phyloP scores from a whole-genome alignment of 92 coral and sea anemone genomes.

The Porites lobata region DNA sequence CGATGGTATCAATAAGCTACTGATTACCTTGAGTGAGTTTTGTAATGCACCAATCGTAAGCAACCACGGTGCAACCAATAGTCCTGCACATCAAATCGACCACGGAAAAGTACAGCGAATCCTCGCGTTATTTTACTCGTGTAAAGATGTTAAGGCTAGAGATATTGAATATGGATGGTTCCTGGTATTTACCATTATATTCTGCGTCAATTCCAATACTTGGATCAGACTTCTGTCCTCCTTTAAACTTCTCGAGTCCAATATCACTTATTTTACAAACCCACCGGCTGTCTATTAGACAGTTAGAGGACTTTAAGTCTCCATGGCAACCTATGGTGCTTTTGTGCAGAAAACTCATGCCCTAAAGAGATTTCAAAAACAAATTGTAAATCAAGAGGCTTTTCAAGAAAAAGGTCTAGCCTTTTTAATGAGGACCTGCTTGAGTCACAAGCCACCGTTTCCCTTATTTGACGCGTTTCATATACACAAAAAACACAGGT shows the following conservation, averaged over 20 bases:
- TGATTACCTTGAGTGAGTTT: no score
- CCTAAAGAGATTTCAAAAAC: constrained; percentile 53
- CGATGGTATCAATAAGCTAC: no score
- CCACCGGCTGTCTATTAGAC: constrained; percentile 97
- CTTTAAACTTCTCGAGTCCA: constrained; percentile 83
- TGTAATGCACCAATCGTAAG: no score
- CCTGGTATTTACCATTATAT: constrained; percentile 24
- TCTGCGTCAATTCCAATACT: constrained; percentile 75
- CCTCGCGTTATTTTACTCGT: no score
- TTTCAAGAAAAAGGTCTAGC: background rate
- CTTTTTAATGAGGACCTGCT: background rate
- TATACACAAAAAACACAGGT: no score
- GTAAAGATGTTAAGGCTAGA: no score
- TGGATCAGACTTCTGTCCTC: constrained; percentile 70
- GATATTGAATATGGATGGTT: no score
- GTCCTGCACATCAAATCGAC: no score
- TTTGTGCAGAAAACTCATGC: constrained; percentile 88
- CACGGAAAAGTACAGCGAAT: no score
- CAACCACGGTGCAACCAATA: no score
- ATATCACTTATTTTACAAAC: constrained; percentile 88
- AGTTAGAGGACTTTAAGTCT: constrained; percentile 84
- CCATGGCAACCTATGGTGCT: constrained; percentile 84
- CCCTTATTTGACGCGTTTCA: no score
- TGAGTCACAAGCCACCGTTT: no score
- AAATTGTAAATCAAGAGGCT: background rate